Base-by-base conservation (phyloP, 1,140 invertebrate genomes). In the Hypsibius dujardini region DNA sequence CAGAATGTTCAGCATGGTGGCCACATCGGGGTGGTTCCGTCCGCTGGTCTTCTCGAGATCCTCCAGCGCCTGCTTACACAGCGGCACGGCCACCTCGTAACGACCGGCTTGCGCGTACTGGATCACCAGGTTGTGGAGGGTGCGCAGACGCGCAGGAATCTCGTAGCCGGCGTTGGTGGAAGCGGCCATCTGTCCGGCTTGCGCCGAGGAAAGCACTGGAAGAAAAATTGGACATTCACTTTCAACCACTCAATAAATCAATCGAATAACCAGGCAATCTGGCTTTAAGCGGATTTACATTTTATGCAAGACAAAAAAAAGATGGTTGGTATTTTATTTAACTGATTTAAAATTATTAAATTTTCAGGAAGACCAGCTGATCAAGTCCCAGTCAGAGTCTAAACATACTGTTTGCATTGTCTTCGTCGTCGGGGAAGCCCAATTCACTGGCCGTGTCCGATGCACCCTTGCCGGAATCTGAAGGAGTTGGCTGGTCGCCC, bases 1-100 rank as follows among this genome's bases (percentile, higher is more conserved):
- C 7, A 99, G 84, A 75, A 99, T 99, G 80, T 99, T 99, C 62
- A 99, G 84, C 95, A 99, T 98, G 2, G 95, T 98, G 14, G 96
- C 96, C 2, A 99, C 95, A 80, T 99, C 95, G 0, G 95, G 95
- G 83, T 98, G 92, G 82, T 98, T 93, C 79, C 97, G 94, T 0
- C 96, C 96, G 72, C 90, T 93, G 0, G 93, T 98, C 80, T 96
- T 98, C 81, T 99, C 95, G 74, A 99, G 83, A 83, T 99, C 95
- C 81, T 99, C 95, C 40, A 99, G 84, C 0, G 96, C 95, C 81
- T 99, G 96, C 79, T 98, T 98, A 81, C 96, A 99, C 1, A 99
- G 83, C 1, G 96, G 96, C 71, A 99, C 95, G 1, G 96, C 96
- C 1, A 99, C 96, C 81, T 98, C 94, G 78, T 98, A 97, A 70